Conservation (phyloP, 2,113 vertebrate genomes). For the Sylvietta virens region DNA sequence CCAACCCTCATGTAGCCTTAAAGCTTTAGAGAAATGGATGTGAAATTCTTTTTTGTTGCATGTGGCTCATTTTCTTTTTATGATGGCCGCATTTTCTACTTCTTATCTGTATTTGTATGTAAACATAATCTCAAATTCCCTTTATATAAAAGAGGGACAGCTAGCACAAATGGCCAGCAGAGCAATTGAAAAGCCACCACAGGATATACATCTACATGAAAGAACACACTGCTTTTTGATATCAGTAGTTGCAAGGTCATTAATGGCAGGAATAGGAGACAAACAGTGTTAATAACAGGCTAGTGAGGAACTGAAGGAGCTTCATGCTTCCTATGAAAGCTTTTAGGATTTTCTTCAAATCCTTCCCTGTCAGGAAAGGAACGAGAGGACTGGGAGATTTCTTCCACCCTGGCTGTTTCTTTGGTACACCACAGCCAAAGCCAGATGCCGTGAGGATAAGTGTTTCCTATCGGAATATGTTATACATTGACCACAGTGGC, state of each 20-base stretch:
- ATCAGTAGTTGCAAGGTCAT: conserved; percentile 10
- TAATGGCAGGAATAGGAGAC: conserved; percentile 50
- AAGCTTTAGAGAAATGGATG: neutral
- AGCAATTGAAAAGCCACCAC: conserved; percentile 53
- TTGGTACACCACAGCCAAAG: neutral
- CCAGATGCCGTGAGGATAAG: neutral
- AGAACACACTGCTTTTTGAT: conserved; percentile 36
- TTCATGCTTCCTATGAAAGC: conserved; percentile 10
- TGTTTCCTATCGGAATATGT: neutral
- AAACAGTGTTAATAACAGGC: conserved; percentile 58
- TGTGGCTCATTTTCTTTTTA: neutral
- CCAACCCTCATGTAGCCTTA: neutral
- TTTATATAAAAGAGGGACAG: neutral
- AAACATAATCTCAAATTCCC: conserved; percentile 12
- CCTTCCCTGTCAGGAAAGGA: neutral
- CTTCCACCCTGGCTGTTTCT: neutral
- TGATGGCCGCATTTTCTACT: neutral
- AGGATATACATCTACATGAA: conserved; percentile 17
- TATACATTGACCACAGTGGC: neutral
- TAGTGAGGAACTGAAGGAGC: neutral
- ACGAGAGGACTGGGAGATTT: neutral
- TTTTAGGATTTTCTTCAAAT: conserved; percentile 52
- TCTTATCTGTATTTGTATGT: conserved; percentile 4
- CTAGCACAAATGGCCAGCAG: conserved; percentile 44
- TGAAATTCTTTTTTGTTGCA: neutral